Evolutionary conservation across 2,888 invertebrate species (phyloP), one percentile per base, ranked within the genome.

Genomic region (Cantharis rufa): DNA sequence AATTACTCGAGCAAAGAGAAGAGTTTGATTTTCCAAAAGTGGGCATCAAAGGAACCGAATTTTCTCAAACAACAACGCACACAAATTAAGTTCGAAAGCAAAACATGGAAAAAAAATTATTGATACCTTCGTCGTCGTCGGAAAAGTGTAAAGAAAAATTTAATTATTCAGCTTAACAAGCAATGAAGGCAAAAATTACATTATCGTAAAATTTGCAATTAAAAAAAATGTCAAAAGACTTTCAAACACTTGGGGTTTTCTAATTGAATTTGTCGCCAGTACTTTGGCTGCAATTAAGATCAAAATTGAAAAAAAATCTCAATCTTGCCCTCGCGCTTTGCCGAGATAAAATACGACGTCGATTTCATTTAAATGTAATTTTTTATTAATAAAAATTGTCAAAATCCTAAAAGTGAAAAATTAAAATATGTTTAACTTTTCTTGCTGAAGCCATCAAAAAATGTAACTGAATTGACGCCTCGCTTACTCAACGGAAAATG

Each of bases 141-240:
- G 64, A 64, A 64, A 64, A 21, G 64, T 64, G 64, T 18, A 18
- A 64, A 64, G 64, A 21, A 64, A 64, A 64, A 64, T 64, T 64
- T 64, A 64, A 64, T 64, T 64, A 64, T 18, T 64, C 64, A 64
- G 64, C 18, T 64, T 64, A 64, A 64, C 64, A n/a, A 64, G 64
- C 16, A 64, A 15, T 64, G 64, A 64, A 64, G 64, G 64, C 64
- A 18, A 21, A 21, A 64, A 64, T 18, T 16, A 18, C 16, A 18
- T 64, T 64, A 64, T 64, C 21, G 64, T 64, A 64, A 64, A 64
- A 64, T 64, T 64, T 64, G 21, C 64, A 64, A 64, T 64, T 64
- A 64, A 64, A 64, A 64, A 64, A 64, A 64, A 15, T 16, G 16
- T 21, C 16, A 64, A 64, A 64, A 21, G 21, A 16, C 21, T 64